Base-by-base conservation (phyloP, 1,140 invertebrate species). In the Potamilus streckersoni region DNA sequence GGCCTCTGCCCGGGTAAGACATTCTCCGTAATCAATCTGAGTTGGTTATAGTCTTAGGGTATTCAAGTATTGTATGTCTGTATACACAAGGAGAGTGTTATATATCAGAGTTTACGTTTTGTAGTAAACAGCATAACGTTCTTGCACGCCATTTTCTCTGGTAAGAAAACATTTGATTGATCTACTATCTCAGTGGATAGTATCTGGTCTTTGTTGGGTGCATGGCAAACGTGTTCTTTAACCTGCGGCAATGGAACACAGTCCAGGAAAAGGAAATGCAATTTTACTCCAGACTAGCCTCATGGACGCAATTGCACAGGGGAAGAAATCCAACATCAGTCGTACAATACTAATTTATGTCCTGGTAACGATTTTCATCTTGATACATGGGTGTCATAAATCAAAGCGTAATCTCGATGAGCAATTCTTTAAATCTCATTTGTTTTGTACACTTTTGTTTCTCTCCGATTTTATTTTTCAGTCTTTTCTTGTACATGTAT, bases 181-280 rank as follows among this genome's bases (percentile, higher is more conserved):
- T 38, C 4, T 38, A 38, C 38, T 56, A 4, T 58, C 68, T 63
- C 85, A 65, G 84, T 87, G 73, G 83, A 91, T 84, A 91, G 91
- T 31, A 84, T 85, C 19, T 91, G 91, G 91, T 88, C 88, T 13
- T 85, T 85, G 31, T 91, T 90, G 90, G 87, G 85, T 55, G 68
- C 79, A 2, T 91, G 91, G 91, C 89, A 87, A 17, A 81, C 82
- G 60, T 91, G 90, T 77, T 88, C 89, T 4, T 16, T 75, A 16
- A 87, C 88, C 15, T 91, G 38, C 94, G 94, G 95, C 27, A 92
- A 94, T 20, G 95, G 95, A 0, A 79, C 84, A 23, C 88, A 89
- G 79, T 83, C 82, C 5, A 82, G 91, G 4, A 74, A 81, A 0
- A 71, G 91, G 58, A 83, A 82, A 0, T 91, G 91, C 79, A 84